A percentile compares a stretch with the other conserved stretches of the same genome.
These are phyloP conservation scores for Leptopilina boulardi DNA, from an alignment of 1,140 invertebrate genomes.

Conservation along the genomic window DNA sequence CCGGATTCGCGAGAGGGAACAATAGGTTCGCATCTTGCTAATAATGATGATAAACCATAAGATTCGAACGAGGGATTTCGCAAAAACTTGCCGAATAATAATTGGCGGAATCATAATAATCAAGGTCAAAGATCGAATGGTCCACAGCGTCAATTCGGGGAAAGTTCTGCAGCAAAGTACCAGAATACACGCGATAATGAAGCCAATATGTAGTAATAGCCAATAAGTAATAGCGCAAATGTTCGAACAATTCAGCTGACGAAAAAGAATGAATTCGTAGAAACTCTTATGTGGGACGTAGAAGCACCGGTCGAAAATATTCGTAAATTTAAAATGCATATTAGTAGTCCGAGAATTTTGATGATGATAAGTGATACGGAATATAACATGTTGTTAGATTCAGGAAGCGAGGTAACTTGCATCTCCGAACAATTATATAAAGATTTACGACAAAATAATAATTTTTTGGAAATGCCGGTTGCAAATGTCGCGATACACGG, in stretches of 20 bases:
- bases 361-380: background rate
- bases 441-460: background rate
- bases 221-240: background rate
- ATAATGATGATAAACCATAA: background rate
- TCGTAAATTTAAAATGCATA: background rate
- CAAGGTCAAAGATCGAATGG: no score
- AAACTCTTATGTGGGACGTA: background rate
- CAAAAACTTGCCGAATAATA: background rate
- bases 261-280: background rate
- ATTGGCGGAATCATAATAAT: background rate
- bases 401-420: background rate
- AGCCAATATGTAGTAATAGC: background rate
- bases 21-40: background rate
- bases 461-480: background rate
- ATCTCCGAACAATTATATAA: background rate
- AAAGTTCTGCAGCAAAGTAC: background rate
- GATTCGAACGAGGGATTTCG: background rate
- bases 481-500: background rate
- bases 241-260: background rate
- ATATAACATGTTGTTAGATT: background rate
- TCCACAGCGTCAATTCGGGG: background rate
- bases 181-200: background rate
- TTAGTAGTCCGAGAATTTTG: background rate
- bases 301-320: background rate
- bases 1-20: background rate